Evolutionary conservation across 2,113 vertebrate species (phyloP).

Genomic region (Amphiprion percula): DNA sequence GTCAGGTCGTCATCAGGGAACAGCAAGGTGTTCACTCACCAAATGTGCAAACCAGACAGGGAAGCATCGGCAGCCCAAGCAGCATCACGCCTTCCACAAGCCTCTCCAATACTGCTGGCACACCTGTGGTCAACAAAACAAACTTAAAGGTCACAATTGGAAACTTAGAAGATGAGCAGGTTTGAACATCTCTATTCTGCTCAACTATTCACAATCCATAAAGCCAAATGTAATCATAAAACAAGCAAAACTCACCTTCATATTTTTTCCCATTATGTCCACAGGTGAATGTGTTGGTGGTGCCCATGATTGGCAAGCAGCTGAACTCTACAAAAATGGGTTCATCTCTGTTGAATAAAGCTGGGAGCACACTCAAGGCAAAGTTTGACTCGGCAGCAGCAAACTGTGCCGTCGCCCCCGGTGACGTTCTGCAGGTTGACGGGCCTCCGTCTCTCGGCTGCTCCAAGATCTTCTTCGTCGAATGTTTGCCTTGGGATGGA

Average conservation of each 20-base stretch:
- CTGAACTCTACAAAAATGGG: slow-evolving; percentile 66
- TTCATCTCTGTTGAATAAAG: slow-evolving; percentile 55
- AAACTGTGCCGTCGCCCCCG: slow-evolving; percentile 15
- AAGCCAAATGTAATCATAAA: background rate
- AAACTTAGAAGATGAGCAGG: slow-evolving; percentile 72
- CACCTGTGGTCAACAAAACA: background rate
- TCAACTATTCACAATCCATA: background rate
- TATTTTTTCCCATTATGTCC: background rate
- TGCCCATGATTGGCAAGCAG: slow-evolving; percentile 61
- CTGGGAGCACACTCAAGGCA: slow-evolving; percentile 47
- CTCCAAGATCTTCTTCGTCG: slow-evolving; percentile 74
- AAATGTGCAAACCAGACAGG: background rate
- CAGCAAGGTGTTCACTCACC: background rate
- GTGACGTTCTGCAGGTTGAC: slow-evolving; percentile 69
- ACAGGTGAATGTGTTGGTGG: slow-evolving; percentile 76
- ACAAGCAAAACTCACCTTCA: background rate
- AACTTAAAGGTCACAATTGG: slow-evolving; percentile 69
- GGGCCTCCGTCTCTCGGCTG: slow-evolving; percentile 55
- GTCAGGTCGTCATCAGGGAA: slow-evolving; percentile 52
- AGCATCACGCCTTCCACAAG: background rate
- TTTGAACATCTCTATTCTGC: slow-evolving; percentile 9
- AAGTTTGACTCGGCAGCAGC: slow-evolving; percentile 39
- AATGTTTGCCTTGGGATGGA: slow-evolving; percentile 73
- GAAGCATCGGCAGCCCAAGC: background rate
- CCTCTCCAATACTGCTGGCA: accelerated